A percentile compares a stretch with the other conserved stretches of the same genome.
These are phyloP conservation scores for Brachycybe producta DNA, from an alignment of 2,888 invertebrate genomes.

Conservation along the genomic window DNA sequence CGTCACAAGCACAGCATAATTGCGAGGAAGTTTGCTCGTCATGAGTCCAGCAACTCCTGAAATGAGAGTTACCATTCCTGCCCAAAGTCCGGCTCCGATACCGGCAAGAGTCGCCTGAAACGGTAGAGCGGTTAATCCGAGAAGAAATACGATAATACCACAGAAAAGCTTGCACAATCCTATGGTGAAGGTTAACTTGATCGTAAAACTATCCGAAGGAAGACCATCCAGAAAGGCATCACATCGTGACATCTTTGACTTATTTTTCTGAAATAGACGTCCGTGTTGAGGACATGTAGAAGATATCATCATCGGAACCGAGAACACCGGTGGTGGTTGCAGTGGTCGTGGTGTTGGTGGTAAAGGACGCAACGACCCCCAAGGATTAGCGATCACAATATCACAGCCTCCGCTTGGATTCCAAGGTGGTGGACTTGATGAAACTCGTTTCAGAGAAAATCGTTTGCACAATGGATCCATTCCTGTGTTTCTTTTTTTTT, in stretches of 20 bases:
- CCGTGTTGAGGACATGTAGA: neutral
- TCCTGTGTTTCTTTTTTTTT: too few species aligned
- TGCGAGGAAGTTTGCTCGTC: constrained; percentile 9
- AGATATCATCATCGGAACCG: neutral
- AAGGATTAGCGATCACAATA: neutral
- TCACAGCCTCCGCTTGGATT: neutral
- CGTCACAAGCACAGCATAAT: constrained; percentile 2
- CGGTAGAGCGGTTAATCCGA: constrained; percentile 16
- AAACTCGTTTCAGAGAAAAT: too few species aligned
- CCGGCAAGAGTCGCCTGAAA: constrained; percentile 14
- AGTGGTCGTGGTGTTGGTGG: neutral
- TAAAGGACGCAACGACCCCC: too few species aligned
- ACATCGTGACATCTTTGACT: too few species aligned
- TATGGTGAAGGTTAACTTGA: neutral
- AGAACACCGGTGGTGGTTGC: neutral
- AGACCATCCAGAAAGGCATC: constrained; percentile 1
- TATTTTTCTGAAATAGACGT: too few species aligned
- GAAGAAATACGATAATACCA: constrained; percentile 7
- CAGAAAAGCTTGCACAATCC: constrained; percentile 12
- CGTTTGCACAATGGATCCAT: too few species aligned
- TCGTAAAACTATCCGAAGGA: neutral
- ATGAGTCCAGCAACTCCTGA: constrained; percentile 9
- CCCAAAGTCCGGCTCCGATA: constrained; percentile 18
- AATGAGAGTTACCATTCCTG: constrained; percentile 10
- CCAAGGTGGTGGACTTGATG: too few species aligned